Conservation (phyloP, 2,113 vertebrate genomes). For the Apistogramma diplotaenia region DNA sequence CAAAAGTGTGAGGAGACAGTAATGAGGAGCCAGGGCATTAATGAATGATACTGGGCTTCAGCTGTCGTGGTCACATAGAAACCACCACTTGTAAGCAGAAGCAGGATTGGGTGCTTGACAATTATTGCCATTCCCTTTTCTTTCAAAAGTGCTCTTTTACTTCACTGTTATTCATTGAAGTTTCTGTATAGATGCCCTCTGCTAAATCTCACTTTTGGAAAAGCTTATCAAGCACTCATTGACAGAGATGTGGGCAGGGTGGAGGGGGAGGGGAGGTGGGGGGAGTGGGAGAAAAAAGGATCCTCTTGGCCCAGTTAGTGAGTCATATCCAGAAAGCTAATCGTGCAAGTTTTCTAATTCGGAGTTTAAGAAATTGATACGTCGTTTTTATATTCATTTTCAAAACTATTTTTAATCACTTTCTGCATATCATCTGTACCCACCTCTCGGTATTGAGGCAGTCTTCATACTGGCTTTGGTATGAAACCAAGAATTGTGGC, state of each 20-base stretch:
- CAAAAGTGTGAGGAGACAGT: constrained; percentile 79
- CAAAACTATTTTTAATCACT: neutral
- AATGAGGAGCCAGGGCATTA: constrained; percentile 79
- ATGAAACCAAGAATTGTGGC: constrained; percentile 21
- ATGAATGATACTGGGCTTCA: constrained; percentile 79
- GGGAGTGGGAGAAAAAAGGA: neutral
- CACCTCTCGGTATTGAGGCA: neutral
- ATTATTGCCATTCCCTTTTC: constrained; percentile 52
- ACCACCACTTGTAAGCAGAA: constrained; percentile 41
- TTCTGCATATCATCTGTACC: neutral
- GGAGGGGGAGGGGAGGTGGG: neutral
- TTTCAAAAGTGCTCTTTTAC: constrained; percentile 58
- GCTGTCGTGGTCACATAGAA: constrained; percentile 68
- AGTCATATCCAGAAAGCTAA: constrained; percentile 33
- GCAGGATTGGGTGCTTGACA: constrained; percentile 47
- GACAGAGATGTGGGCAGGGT: neutral
- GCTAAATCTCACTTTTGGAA: constrained; percentile 61
- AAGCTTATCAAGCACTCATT: constrained; percentile 39
- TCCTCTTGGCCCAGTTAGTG: constrained; percentile 31
- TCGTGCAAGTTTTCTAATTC: constrained; percentile 32
- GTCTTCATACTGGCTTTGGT: neutral
- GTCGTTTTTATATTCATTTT: neutral
- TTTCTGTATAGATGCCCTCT: constrained; percentile 47
- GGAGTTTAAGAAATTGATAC: neutral
- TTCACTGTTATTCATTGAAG: constrained; percentile 46